phyloP scores from a whole-genome alignment of 2,888 invertebrate species.

The Protophormia terraenovae region DNA sequence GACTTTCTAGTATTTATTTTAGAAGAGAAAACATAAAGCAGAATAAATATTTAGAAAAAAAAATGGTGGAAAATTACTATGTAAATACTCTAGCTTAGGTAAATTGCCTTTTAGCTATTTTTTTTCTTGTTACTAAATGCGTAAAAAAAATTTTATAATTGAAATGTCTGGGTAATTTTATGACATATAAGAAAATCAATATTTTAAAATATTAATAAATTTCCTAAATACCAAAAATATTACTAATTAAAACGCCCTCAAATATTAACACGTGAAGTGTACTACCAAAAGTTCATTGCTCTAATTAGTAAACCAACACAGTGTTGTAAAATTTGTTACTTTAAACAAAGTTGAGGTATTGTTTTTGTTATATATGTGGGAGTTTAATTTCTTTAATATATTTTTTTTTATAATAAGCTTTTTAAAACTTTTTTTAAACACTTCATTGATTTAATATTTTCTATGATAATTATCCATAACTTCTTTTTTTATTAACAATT shows the following conservation, averaged over 20 bases:
- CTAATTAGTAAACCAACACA: slow-evolving; percentile 16
- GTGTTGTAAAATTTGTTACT: neutral
- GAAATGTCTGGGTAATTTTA: slow-evolving; percentile 50
- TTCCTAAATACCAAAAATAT: neutral
- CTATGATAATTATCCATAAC: slow-evolving; percentile 24
- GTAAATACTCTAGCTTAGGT: slow-evolving; percentile 58
- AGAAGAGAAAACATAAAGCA: slow-evolving; percentile 18
- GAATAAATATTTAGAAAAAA: slow-evolving; percentile 24
- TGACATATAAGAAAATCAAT: slow-evolving; percentile 41
- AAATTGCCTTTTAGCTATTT: slow-evolving; percentile 60
- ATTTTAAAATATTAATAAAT: slow-evolving; percentile 4
- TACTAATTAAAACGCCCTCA: slow-evolving; percentile 11
- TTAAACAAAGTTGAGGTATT: neutral
- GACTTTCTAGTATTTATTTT: slow-evolving; percentile 34
- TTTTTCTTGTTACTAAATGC: neutral
- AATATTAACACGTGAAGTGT: neutral
- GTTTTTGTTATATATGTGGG: neutral
- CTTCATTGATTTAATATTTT: slow-evolving; percentile 34
- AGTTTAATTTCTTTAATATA: neutral
- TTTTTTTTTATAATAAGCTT: slow-evolving; percentile 3
- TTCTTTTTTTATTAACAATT: neutral
- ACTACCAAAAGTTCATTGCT: slow-evolving; percentile 34
- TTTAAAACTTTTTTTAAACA: neutral
- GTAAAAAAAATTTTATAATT: slow-evolving; percentile 38
- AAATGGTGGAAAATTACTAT: slow-evolving; percentile 61